Percentiles rank a stretch among this genome's conserved stretches.
Conservation (phyloP, 2,888 invertebrate genomes). For the Xestia xanthographa region DNA sequence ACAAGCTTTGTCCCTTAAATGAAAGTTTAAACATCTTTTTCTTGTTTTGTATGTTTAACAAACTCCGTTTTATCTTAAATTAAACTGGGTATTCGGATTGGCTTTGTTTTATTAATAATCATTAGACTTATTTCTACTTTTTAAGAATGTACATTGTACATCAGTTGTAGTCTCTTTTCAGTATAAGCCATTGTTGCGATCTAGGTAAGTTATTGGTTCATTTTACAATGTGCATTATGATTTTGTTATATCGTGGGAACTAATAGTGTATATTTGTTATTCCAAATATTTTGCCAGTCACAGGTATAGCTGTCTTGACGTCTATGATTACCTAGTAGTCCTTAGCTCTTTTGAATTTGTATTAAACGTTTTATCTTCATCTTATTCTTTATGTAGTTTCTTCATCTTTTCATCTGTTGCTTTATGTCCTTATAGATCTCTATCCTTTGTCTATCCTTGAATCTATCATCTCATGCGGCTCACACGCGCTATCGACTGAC, state of each 20-base stretch:
- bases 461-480: neutral
- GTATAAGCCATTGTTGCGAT: neutral
- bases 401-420: neutral
- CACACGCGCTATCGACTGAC: neutral
- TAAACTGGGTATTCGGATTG: neutral
- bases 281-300: neutral
- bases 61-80: neutral
- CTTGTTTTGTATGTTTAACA: neutral
- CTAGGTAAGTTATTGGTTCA: neutral
- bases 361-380: neutral
- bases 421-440: too few relatives aligned
- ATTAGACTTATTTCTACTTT: neutral
- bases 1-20: neutral
- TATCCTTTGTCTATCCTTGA: neutral
- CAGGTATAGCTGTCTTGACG: neutral
- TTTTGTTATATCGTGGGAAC: neutral
- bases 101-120: neutral
- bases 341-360: neutral
- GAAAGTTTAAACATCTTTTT: neutral
- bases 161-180: neutral
- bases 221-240: neutral
- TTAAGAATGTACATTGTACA: neutral
- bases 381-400: neutral
- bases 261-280: neutral
- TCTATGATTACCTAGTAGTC: neutral